phyloP scores from a whole-genome alignment of 2,797 vertebrate genomes.

The Tadarida brasiliensis region DNA sequence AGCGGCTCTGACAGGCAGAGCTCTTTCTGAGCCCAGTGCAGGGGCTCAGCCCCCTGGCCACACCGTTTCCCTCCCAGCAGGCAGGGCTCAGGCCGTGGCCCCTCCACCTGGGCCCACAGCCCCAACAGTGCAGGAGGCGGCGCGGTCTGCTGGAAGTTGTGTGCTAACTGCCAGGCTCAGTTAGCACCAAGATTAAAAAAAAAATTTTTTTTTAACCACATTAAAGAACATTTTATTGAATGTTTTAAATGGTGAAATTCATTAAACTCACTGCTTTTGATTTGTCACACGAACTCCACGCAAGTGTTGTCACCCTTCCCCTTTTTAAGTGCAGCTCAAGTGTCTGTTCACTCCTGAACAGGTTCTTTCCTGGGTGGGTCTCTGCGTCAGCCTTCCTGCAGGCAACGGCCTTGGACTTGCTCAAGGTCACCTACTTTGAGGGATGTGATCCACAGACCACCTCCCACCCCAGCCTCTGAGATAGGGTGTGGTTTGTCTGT shows the following conservation, averaged over 20 bases:
- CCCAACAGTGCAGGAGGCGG: neutral
- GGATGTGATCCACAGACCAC: neutral
- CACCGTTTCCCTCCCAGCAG: neutral
- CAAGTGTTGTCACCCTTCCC: accelerated
- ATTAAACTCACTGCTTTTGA: neutral
- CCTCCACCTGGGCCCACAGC: too few relatives aligned
- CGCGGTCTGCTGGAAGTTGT: accelerated
- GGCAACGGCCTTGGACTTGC: neutral
- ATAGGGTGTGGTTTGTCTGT: neutral
- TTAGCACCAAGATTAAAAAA: neutral
- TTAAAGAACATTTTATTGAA: neutral
- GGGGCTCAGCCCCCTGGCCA: neutral
- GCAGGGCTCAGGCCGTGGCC: neutral
- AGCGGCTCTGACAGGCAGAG: accelerated
- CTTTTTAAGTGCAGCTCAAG: accelerated
- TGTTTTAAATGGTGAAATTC: neutral
- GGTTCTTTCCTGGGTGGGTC: too few relatives aligned
- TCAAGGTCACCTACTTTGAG: neutral
- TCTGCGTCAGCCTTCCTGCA: neutral
- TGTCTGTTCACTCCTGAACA: accelerated
- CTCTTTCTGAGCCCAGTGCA: accelerated
- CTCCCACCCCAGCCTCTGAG: neutral
- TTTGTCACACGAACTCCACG: accelerated
- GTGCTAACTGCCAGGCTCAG: neutral
- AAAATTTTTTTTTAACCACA: too few relatives aligned